Conservation (phyloP, 2,888 invertebrate genomes). For the Drosophila percnosoma region DNA sequence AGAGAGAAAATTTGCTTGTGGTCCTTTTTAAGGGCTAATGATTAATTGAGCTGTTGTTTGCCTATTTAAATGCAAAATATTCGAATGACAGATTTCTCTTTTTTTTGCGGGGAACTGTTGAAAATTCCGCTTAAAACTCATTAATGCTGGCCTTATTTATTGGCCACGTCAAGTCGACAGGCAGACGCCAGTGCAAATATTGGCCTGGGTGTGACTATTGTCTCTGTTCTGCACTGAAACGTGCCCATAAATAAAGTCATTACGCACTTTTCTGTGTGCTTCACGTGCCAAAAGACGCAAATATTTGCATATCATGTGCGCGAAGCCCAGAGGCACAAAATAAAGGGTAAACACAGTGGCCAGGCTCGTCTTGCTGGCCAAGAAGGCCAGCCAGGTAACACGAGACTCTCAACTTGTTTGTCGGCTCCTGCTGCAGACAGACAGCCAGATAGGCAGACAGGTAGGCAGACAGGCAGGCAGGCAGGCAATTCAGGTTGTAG, state of each 20-base stretch:
- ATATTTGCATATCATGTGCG: slow-evolving; percentile 72
- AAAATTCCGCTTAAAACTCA: slow-evolving; percentile 54
- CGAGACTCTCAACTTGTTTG: slow-evolving; percentile 18
- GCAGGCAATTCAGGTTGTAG: slow-evolving; percentile 29
- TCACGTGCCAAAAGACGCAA: slow-evolving; percentile 43
- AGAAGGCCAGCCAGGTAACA: slow-evolving; percentile 51
- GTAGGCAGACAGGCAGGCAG: not conserved
- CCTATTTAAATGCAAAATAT: slow-evolving; percentile 58
- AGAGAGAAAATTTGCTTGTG: not conserved
- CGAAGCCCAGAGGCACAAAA: slow-evolving; percentile 3
- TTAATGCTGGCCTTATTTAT: slow-evolving; percentile 68
- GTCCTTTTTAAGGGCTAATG: slow-evolving; percentile 36
- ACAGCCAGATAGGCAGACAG: not conserved
- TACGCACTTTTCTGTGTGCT: slow-evolving; percentile 56
- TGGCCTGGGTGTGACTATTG: slow-evolving; percentile 55
- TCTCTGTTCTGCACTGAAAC: slow-evolving; percentile 25
- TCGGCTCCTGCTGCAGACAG: slow-evolving; percentile 13
- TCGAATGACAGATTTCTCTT: slow-evolving; percentile 12
- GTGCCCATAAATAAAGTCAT: slow-evolving; percentile 75
- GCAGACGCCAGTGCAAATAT: slow-evolving; percentile 58
- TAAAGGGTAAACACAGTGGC: slow-evolving; percentile 63
- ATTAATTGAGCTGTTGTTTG: slow-evolving; percentile 69
- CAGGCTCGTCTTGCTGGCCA: slow-evolving; percentile 1
- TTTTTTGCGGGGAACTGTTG: slow-evolving; percentile 3
- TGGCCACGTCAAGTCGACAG: slow-evolving; percentile 51